Evolutionary conservation across 2,888 invertebrate genomes (phyloP).

Genomic region (Timandra comae): DNA sequence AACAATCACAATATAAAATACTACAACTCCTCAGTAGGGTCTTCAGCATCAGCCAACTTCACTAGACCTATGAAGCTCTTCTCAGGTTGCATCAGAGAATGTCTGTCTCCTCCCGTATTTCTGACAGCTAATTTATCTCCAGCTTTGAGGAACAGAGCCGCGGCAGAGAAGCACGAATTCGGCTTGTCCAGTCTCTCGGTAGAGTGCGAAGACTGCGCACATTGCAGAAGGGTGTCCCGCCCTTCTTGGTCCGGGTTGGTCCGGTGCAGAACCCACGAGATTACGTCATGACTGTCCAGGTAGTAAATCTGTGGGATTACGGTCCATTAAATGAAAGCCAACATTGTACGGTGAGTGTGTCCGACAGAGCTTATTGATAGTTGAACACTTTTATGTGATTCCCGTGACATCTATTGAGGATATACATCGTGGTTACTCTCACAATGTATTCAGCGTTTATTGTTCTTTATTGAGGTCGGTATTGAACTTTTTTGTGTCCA

Average conservation of each 20-base stretch:
- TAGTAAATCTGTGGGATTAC: constrained; percentile 81
- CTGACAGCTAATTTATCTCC: constrained; percentile 82
- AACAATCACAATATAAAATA: not conserved
- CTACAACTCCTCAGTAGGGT: constrained; percentile 53
- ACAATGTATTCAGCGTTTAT: no score
- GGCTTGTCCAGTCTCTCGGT: constrained; percentile 73
- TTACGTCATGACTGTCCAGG: constrained; percentile 84
- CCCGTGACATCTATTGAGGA: not conserved
- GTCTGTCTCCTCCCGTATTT: constrained; percentile 82
- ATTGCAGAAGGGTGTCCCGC: constrained; percentile 81
- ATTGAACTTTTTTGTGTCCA: no score
- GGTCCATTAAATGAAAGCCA: not conserved
- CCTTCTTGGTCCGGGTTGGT: constrained; percentile 71
- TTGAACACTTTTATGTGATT: not conserved
- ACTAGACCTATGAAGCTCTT: constrained; percentile 91
- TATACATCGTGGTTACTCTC: constrained; percentile 1
- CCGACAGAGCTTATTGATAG: no score
- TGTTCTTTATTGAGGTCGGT: no score
- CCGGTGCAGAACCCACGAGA: constrained; percentile 84
- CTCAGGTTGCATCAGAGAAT: constrained; percentile 82
- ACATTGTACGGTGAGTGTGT: no score
- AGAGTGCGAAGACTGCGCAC: constrained; percentile 81
- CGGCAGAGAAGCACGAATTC: constrained; percentile 85
- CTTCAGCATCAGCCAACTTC: constrained; percentile 79
- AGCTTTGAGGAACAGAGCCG: constrained; percentile 78